Conservation (phyloP, 2,797 vertebrate genomes). For the Echiichthys vipera region DNA sequence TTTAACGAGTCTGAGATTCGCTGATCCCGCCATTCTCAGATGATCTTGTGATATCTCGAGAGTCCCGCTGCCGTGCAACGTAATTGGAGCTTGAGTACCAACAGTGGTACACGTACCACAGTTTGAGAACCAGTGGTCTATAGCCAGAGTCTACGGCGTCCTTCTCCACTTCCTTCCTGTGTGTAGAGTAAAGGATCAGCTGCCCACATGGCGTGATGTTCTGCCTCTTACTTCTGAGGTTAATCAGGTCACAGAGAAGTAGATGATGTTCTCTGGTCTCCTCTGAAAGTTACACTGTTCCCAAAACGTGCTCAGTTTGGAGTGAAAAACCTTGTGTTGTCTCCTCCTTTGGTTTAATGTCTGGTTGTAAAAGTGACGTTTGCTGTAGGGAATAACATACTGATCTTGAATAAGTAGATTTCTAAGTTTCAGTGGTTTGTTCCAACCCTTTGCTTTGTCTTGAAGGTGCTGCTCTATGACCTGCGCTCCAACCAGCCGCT, state of each 20-base stretch:
- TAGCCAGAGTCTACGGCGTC: no score
- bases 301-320: neutral
- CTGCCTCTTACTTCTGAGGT: constrained; percentile 6
- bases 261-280: neutral
- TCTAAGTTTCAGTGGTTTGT: no score
- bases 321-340: neutral
- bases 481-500: constrained; percentile 93
- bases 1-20: no score
- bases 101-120: no score
- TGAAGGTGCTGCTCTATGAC: constrained; percentile 93
- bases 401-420: neutral
- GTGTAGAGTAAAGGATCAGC: constrained; percentile 3
- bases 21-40: no score
- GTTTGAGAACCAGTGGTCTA: no score
- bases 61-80: no score
- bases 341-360: neutral
- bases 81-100: no score
- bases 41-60: no score
- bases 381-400: neutral
- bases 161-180: neutral
- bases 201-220: constrained; percentile 5
- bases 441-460: neutral
- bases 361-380: neutral
- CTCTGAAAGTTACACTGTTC: neutral
- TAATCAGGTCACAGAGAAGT: neutral